A percentile compares a stretch with the other conserved stretches of the same genome.
These are phyloP conservation scores for Drosophila robusta DNA, from an alignment of 2,888 invertebrate genomes.

Conservation along the genomic window DNA sequence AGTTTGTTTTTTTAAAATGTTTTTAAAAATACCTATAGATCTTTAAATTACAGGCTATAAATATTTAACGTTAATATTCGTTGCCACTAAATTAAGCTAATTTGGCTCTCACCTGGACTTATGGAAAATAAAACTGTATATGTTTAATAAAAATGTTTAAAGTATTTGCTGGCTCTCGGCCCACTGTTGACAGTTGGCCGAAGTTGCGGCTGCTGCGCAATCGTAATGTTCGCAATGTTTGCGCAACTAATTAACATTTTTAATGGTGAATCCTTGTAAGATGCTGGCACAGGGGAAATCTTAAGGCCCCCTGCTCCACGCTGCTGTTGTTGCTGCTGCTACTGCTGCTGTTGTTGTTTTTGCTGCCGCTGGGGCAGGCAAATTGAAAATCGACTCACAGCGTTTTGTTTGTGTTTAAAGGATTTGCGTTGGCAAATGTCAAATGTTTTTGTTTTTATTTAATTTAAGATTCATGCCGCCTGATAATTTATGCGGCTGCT, in stretches of 20 bases:
- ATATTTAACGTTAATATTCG: no score
- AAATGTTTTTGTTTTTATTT: constrained; percentile 76
- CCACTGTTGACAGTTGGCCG: constrained; percentile 48
- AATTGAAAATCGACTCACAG: constrained; percentile 47
- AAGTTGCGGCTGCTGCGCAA: constrained; percentile 48
- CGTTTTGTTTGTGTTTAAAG: constrained; percentile 64
- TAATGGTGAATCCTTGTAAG: constrained; percentile 84
- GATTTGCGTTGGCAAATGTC: constrained; percentile 72
- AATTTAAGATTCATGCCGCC: constrained; percentile 72
- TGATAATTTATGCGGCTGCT: constrained; percentile 72
- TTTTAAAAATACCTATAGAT: no score
- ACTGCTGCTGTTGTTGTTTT: no score
- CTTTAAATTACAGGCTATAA: no score
- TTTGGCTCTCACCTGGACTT: no score
- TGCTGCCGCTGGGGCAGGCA: constrained; percentile 1
- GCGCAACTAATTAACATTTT: constrained; percentile 84
- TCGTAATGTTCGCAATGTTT: constrained; percentile 69
- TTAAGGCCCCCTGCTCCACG: constrained; percentile 9
- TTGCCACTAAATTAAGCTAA: no score
- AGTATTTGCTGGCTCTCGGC: neutral
- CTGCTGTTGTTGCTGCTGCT: no score
- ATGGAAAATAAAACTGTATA: no score
- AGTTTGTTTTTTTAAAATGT: no score
- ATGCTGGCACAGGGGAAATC: constrained; percentile 34
- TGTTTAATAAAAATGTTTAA: no score